phyloP scores from a whole-genome alignment of 2,797 vertebrate species.

The Falco peregrinus region DNA sequence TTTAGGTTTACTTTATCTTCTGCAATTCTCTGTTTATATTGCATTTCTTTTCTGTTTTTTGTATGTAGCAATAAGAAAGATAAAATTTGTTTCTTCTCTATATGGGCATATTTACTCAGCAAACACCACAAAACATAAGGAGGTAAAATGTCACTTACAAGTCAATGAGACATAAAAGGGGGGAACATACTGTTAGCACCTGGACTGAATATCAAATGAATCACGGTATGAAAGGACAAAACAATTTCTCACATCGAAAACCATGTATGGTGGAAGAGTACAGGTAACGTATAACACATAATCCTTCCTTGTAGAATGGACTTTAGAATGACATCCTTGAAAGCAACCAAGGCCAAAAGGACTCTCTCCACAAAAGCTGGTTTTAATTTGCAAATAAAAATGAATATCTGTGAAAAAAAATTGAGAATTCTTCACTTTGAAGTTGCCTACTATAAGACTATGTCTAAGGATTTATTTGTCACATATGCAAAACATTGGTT shows the following conservation, averaged over 20 bases:
- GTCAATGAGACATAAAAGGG: constrained; percentile 38
- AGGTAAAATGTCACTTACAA: constrained; percentile 62
- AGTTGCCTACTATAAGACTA: neutral
- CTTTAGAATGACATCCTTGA: neutral
- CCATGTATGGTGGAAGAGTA: neutral
- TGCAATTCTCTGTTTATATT: neutral
- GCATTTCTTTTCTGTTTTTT: constrained; percentile 1
- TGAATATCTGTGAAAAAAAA: neutral
- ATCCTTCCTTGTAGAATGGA: neutral
- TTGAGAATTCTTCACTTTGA: neutral
- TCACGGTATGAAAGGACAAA: constrained; percentile 5
- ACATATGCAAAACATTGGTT: neutral
- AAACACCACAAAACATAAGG: constrained; percentile 52
- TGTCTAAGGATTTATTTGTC: neutral
- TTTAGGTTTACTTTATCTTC: constrained; percentile 13
- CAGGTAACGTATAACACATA: neutral
- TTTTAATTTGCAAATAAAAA: neutral
- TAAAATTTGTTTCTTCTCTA: neutral
- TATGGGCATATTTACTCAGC: neutral
- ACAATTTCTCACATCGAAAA: constrained; percentile 16
- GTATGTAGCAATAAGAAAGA: neutral
- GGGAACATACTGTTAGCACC: neutral
- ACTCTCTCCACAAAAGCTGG: neutral
- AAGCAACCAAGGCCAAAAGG: neutral
- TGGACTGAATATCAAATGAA: constrained; percentile 30